Evolutionary conservation across 2,113 vertebrate genomes (phyloP), one percentile per base, ranked within the genome.

Genomic region (Thunnus maccoyii): DNA sequence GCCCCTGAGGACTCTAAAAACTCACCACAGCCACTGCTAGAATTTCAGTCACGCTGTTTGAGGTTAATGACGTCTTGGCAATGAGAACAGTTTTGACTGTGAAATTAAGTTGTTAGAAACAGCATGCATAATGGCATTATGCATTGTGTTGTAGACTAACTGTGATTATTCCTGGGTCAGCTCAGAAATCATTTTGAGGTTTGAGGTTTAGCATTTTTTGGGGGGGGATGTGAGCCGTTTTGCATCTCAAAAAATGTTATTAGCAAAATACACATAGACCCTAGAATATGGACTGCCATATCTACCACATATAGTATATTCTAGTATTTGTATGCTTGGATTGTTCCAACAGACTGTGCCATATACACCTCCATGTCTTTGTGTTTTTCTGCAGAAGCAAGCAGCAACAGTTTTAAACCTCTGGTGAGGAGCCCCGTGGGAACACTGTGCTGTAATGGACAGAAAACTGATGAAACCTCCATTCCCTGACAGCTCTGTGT

Each of bases 11-110:
- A 87, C 83, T 72, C 73, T 86, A 76, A 93, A 87, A 83, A 76
- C 82, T 73, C 82, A 91, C 90, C 92, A 78, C 92, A 92, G 79
- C 54, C 80, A 66, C 83, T 82, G 78, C 76, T 91, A 79, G 65
- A 80, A 74, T 93, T 90, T 87, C 83, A 90, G 55, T 52, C 51
- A 15, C 41, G 51, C 25, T 68, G 72, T 65, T 74, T 82, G 88
- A 87, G 86, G 82, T 86, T 80, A 82, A 82, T 84, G 73, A 73
- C 22, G 61, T 83, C 76, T 80, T 88, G 85, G 83, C 76, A 64
- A 76, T 12, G 51, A n/a, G 63, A 82, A 25, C 20, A 52, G 58
- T 70, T 81, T 64, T 64, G 48, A 82, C 81, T 68, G 54, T 79
- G 58, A 89, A 79, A 88, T 82, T 32, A 84, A 83, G 61, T 86